A percentile compares a stretch with the other conserved stretches of the same genome.
phyloP scores from a whole-genome alignment of 2,797 vertebrate species.

The Thripadectes ignobilis region DNA sequence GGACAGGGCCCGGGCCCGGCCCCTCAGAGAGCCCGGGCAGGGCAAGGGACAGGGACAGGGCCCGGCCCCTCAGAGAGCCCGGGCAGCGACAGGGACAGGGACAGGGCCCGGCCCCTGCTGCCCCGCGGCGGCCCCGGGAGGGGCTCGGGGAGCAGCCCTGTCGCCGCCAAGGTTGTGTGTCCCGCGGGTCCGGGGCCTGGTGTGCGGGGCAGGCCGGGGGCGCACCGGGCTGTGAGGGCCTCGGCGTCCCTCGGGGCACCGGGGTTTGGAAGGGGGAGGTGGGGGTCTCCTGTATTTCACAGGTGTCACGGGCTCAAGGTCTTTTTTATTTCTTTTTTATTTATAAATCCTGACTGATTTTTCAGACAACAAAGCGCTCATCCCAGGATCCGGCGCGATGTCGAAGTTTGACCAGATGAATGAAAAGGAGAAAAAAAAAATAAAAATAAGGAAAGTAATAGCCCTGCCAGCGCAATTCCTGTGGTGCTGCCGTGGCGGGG shows the following conservation, averaged over 20 bases:
- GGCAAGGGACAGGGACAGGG: too few relatives aligned
- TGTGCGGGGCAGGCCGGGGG: neutral
- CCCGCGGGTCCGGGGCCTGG: conserved; percentile 2
- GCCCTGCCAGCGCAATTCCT: neutral
- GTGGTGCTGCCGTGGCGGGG: neutral
- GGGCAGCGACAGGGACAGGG: neutral
- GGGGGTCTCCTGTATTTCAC: neutral
- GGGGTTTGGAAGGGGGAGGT: neutral
- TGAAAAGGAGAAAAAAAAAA: neutral
- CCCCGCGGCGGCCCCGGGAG: neutral
- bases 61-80: too few relatives aligned
- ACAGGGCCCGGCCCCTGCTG: neutral
- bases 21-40: too few relatives aligned
- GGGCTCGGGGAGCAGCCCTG: neutral
- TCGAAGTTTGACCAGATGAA: neutral
- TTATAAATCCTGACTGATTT: neutral
- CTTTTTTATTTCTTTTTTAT: too few relatives aligned
- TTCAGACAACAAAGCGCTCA: neutral
- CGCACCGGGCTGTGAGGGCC: neutral
- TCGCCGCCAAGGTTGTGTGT: conserved; percentile 1
- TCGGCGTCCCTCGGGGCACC: neutral
- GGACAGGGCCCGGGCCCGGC: too few relatives aligned
- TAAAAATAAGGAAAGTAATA: neutral
- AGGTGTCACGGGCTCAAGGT: neutral
- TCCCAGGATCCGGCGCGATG: accelerated